Percentiles rank a stretch among this genome's conserved stretches.
Evolutionary conservation across 2,888 invertebrate genomes (phyloP).

Genomic region (Lacanobia wlatinum): DNA sequence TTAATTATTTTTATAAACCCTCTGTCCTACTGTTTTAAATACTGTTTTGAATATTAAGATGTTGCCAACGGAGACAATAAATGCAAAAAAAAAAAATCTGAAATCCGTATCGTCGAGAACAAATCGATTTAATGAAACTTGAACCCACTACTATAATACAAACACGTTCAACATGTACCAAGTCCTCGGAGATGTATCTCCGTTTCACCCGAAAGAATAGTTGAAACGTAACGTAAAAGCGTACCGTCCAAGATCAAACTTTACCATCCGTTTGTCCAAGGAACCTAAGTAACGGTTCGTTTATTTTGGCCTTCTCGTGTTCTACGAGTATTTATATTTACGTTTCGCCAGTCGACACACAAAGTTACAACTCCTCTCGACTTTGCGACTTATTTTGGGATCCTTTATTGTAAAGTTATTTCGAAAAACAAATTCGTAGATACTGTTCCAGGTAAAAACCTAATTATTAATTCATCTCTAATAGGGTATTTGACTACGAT

Average conservation of each 20-base stretch:
- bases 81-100: no score
- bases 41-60: not conserved
- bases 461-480: no score
- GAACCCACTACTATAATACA: not conserved
- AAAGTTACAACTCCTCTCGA: constrained; percentile 35
- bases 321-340: constrained; percentile 49
- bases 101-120: no score
- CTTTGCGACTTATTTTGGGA: constrained; percentile 38
- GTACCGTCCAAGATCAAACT: constrained; percentile 1
- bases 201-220: not conserved
- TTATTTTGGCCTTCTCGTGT: constrained; percentile 40
- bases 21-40: not conserved
- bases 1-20: no score
- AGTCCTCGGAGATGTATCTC: not conserved
- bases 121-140: no score
- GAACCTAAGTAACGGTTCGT: constrained; percentile 43
- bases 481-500: no score
- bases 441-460: not conserved
- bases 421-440: not conserved
- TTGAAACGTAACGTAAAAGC: constrained; percentile 3
- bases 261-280: constrained; percentile 23
- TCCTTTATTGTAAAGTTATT: constrained; percentile 15
- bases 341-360: constrained; percentile 19
- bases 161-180: not conserved
- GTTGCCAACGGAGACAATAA: no score